Evolutionary conservation across 2,888 invertebrate genomes (phyloP), one percentile per base, ranked within the genome.

Genomic region (Drosophila suboccidentalis): DNA sequence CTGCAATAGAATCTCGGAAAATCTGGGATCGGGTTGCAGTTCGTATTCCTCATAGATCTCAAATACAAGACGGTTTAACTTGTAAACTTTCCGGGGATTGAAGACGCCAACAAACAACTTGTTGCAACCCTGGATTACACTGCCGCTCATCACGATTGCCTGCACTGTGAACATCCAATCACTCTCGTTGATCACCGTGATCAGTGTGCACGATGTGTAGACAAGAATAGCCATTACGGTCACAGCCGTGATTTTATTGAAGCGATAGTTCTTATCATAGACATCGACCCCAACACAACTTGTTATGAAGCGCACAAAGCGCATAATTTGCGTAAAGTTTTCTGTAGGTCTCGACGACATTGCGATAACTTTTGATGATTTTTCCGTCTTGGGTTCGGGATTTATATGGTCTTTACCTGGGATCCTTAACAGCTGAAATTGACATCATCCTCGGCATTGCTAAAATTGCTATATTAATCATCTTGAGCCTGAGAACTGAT

Each of bases 111-210:
- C 41, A 11, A 57, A 36, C 0, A 87, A 10, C 39, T 87, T 87
- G 15, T 68, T 68, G 0, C 53, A 9, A 2, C 76, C 87, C n/a
- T 88, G 87, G 0, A 82, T 0, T 0, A 75, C 83, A 17, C 78
- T 80, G 41, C 87, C 82, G 36, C 75, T 26, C 77, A 79, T 87
- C 26, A 75, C 75, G 0, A 54, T 57, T 0, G 80, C 80, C 50
- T 82, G 73, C 13, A 88, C 38, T 29, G 73, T 4, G 10, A 73
- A 73, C 39, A 70, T 78, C 78, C 75, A 80, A 43, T 75, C 47
- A 41, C 63, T 67, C 11, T 75, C 57, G 10, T 53, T 41, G 0
- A 57, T 1, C 11, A 83, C 75, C 2, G 82, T 85, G 6, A 32
- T 50, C 1, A 54, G 36, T 1, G 80, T 77, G 9, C 75, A 82